Percentiles rank a stretch among this genome's conserved stretches.
phyloP scores from a whole-genome alignment of 2,888 invertebrate genomes.

The Smittia aterrima region DNA sequence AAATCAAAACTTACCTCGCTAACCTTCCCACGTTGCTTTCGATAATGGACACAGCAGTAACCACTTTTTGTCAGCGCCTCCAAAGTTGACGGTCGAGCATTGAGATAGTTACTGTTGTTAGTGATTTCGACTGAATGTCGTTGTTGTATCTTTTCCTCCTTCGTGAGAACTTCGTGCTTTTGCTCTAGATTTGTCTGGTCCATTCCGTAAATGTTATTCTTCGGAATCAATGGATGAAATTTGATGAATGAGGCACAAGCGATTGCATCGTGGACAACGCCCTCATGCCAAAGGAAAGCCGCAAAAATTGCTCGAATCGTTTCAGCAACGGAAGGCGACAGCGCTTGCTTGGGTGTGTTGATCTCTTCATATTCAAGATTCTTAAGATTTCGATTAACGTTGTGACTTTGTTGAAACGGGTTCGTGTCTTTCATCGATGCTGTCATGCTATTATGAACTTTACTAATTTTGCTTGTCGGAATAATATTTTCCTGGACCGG shows the following conservation, averaged over 20 bases:
- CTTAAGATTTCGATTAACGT: conserved; percentile 21
- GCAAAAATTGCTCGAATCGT: conserved; percentile 93
- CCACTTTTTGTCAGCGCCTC: conserved; percentile 76
- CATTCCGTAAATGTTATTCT: conserved; percentile 48
- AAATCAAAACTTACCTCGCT: conserved; percentile 43
- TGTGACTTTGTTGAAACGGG: background rate
- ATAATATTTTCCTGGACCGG: conserved; percentile 29
- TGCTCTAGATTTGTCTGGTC: conserved; percentile 3
- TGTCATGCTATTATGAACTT: conserved; percentile 5
- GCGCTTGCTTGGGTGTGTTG: conserved; percentile 69
- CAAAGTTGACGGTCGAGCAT: conserved; percentile 74
- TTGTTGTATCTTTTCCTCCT: conserved; percentile 67
- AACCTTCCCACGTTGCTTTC: conserved; percentile 59
- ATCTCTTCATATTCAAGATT: conserved; percentile 49
- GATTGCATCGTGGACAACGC: conserved; percentile 96
- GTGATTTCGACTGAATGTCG: conserved; percentile 87
- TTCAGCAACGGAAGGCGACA: conserved; percentile 90
- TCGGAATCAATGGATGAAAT: conserved; percentile 84
- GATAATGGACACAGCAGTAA: conserved; percentile 73
- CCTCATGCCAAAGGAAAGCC: conserved; percentile 95
- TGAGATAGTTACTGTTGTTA: conserved; percentile 69
- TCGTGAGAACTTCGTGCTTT: conserved; percentile 55
- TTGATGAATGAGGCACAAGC: conserved; percentile 95
- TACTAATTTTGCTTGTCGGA: conserved; percentile 29
- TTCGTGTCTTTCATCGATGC: conserved; percentile 5